These are phyloP conservation scores for Calliphora vicina DNA, from an alignment of 1,140 invertebrate genomes.

Conservation along the genomic window DNA sequence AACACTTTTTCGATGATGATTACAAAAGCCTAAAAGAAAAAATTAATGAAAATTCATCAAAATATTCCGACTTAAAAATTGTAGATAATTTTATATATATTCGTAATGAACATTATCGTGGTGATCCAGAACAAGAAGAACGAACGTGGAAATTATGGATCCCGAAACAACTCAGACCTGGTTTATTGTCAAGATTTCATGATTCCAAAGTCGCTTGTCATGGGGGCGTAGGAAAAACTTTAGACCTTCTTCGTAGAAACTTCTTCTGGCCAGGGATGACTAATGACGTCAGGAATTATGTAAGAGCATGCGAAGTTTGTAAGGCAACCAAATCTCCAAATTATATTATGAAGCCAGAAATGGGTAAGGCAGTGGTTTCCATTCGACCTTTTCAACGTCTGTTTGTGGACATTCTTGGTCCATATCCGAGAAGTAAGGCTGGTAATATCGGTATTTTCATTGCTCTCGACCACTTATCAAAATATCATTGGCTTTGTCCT, in stretches of 20 bases:
- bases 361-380: slow-evolving; percentile 22
- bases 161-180: too few relatives aligned
- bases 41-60: neutral
- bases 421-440: slow-evolving; percentile 17
- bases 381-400: slow-evolving; percentile 35
- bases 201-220: neutral
- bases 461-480: slow-evolving; percentile 33
- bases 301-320: slow-evolving; percentile 36
- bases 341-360: neutral
- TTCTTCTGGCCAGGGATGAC: slow-evolving; percentile 38
- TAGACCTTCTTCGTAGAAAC: too few relatives aligned
- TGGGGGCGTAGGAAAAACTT: slow-evolving; percentile 27
- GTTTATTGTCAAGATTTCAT: neutral
- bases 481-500: slow-evolving; percentile 27
- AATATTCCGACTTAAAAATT: slow-evolving; percentile 25
- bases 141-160: too few relatives aligned
- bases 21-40: neutral
- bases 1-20: neutral
- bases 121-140: too few relatives aligned
- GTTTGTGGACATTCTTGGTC: slow-evolving; percentile 31
- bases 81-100: neutral
- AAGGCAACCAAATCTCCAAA: slow-evolving; percentile 33
- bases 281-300: slow-evolving; percentile 22
- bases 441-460: slow-evolving; percentile 35
- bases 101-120: too few relatives aligned